A percentile compares a stretch with the other conserved stretches of the same genome.
phyloP scores from a whole-genome alignment of 2,113 vertebrate species.

The Setophaga petechia region DNA sequence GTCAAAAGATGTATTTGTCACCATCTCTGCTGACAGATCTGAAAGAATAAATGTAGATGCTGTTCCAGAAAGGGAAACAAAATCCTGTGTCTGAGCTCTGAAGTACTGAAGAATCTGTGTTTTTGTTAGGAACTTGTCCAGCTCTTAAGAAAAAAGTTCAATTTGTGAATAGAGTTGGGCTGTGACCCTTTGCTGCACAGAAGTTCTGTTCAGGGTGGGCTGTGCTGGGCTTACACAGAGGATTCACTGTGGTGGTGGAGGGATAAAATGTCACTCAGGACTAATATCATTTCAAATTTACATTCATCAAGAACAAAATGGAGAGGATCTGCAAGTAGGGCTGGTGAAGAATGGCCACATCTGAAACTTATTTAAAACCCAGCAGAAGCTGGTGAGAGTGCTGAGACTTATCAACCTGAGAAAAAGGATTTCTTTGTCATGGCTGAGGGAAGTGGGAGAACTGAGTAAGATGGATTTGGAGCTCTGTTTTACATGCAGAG shows the following conservation, averaged over 20 bases:
- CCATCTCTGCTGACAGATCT: not conserved
- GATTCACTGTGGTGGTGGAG: not conserved
- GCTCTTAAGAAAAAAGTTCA: not conserved
- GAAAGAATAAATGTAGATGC: not conserved
- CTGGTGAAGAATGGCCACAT: not conserved
- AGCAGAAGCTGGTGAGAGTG: not conserved
- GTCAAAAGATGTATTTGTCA: not conserved
- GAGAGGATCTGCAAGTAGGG: not conserved
- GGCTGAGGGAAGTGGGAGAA: not conserved
- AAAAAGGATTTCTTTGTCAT: not conserved
- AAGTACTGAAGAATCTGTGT: not conserved
- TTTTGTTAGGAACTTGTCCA: not conserved
- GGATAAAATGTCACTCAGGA: not conserved
- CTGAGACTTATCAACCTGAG: not conserved
- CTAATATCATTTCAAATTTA: not conserved
- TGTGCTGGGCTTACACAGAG: not conserved
- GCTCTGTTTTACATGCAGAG: not conserved
- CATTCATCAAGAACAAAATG: not conserved
- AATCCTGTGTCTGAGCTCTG: not conserved
- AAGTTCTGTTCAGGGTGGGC: not conserved
- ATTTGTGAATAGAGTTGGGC: not conserved
- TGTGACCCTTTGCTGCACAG: not conserved
- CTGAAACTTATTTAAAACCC: not conserved
- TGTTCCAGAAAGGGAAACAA: not conserved
- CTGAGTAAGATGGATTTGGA: not conserved